These are phyloP conservation scores for Monomorium pharaonis DNA, from an alignment of 1,140 invertebrate genomes.

Conservation along the genomic window DNA sequence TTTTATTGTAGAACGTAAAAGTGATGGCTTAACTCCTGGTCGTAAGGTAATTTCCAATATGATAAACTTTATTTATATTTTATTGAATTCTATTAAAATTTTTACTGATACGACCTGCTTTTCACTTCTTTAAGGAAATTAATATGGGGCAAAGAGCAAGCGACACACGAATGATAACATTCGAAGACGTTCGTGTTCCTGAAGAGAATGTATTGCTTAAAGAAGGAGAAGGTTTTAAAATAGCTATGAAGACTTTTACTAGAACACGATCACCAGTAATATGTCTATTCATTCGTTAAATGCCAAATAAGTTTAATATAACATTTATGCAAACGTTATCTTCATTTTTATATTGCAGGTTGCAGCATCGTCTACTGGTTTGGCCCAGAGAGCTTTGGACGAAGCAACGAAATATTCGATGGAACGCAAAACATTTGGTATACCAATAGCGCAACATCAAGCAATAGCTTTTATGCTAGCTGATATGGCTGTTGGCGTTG, in stretches of 20 bases:
- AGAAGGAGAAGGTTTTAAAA: constrained; percentile 97
- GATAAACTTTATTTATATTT: not conserved
- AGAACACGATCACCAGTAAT: constrained; percentile 95
- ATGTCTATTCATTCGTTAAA: constrained; percentile 61
- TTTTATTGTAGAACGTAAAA: constrained; percentile 97
- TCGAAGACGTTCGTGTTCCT: constrained; percentile 98
- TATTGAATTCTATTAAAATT: not conserved
- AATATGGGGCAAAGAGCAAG: constrained; percentile 99
- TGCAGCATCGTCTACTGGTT: constrained; percentile 94
- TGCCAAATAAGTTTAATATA: not conserved
- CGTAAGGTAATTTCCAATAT: constrained; percentile 91
- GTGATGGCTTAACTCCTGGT: constrained; percentile 93
- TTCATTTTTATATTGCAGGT: constrained; percentile 86
- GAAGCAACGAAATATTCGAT: constrained; percentile 97
- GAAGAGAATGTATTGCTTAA: constrained; percentile 96
- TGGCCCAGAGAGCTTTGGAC: constrained; percentile 95
- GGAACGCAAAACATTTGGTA: constrained; percentile 97
- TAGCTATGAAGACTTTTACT: constrained; percentile 98
- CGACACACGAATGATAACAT: constrained; percentile 97
- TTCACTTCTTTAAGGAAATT: constrained; percentile 88
- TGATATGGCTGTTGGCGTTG: constrained; percentile 97
- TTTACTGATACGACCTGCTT: constrained; percentile 28
- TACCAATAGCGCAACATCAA: constrained; percentile 94
- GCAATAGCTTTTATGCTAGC: constrained; percentile 97
- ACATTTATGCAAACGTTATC: not conserved